These are phyloP conservation scores for Cheilosia scutellata DNA, from an alignment of 2,888 invertebrate genomes.

Conservation along the genomic window DNA sequence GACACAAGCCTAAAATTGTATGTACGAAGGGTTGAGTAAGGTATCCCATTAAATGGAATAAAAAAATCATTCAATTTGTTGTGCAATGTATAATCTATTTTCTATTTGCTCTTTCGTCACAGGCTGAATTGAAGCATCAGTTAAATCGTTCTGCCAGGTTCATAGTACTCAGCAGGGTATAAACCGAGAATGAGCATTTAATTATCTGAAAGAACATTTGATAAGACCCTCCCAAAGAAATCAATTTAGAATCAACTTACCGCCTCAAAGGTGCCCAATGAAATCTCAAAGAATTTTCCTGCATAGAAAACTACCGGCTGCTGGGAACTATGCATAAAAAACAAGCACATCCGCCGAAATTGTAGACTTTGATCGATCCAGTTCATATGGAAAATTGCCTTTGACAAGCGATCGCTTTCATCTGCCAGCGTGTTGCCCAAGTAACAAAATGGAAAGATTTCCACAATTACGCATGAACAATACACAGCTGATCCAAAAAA, in stretches of 20 bases:
- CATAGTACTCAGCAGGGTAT: too few relatives aligned
- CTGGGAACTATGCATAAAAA: constrained; percentile 79
- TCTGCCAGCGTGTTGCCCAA: constrained; percentile 77
- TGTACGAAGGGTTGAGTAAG: too few relatives aligned
- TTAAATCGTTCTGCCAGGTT: too few relatives aligned
- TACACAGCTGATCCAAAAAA: constrained; percentile 75
- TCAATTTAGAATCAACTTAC: constrained; percentile 72
- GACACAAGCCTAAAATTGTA: too few relatives aligned
- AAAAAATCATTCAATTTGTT: too few relatives aligned
- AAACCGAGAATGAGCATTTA: too few relatives aligned
- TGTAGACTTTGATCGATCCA: constrained; percentile 78
- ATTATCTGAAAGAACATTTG: too few relatives aligned
- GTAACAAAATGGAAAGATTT: constrained; percentile 79
- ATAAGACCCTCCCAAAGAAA: too few relatives aligned
- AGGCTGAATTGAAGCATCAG: too few relatives aligned
- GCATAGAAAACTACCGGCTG: constrained; percentile 79
- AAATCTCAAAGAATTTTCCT: constrained; percentile 78
- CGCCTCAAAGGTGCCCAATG: constrained; percentile 78
- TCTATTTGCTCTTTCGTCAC: too few relatives aligned
- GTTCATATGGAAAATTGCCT: constrained; percentile 79
- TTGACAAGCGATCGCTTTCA: constrained; percentile 77
- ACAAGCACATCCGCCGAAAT: constrained; percentile 76
- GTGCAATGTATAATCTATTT: too few relatives aligned
- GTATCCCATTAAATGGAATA: too few relatives aligned
- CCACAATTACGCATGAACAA: constrained; percentile 77